Base-by-base conservation (phyloP, 2,888 invertebrate species). In the Bugula neritina region DNA sequence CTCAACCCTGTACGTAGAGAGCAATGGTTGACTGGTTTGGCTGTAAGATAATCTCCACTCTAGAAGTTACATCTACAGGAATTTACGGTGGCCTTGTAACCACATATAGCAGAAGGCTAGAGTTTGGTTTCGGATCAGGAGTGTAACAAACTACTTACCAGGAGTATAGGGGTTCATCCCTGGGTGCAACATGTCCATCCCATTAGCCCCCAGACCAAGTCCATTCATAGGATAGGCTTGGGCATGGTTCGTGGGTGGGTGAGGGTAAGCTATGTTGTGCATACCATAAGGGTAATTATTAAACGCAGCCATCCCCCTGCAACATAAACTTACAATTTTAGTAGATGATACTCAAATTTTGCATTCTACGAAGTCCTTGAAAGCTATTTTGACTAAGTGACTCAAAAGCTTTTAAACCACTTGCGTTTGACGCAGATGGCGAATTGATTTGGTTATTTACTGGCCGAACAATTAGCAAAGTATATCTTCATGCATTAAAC, bases 151-250 rank as follows among this genome's bases (percentile, higher is more conserved):
- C 55, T n/a, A 43, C 70, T 70, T 52, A 70, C 70, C 70, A 23
- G 70, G 52, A 5, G 23, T 3, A 52, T 70, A 31, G 31, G 10
- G 5, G 2, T n/a, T 3, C 13, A 79, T 87, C 85, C 77, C 86
- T 81, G 77, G 25, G 75, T 72, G 55, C 74, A 69, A 29, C 74
- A 73, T 69, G 75, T 75, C 58, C 75, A 75, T 29, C 74, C 73
- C 52, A 74, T 76, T 69, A 71, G 77, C 69, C 58, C 80, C 78
- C 74, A 80, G 76, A 72, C 81, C 79, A 74, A 82, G 77, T 23
- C 81, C 82, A 74, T 82, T 83, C 52, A 82, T 81, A 23, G 80
- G 77, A 76, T 82, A 83, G 0, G 82, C 79, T 57, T 73, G 74
- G n/a, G 75, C 73, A 27, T 74, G 74, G 71, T 75, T 76, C 52